A percentile compares a stretch with the other conserved stretches of the same genome.
Conservation (phyloP, 2,797 vertebrate genomes). For the Bufotes viridis region DNA sequence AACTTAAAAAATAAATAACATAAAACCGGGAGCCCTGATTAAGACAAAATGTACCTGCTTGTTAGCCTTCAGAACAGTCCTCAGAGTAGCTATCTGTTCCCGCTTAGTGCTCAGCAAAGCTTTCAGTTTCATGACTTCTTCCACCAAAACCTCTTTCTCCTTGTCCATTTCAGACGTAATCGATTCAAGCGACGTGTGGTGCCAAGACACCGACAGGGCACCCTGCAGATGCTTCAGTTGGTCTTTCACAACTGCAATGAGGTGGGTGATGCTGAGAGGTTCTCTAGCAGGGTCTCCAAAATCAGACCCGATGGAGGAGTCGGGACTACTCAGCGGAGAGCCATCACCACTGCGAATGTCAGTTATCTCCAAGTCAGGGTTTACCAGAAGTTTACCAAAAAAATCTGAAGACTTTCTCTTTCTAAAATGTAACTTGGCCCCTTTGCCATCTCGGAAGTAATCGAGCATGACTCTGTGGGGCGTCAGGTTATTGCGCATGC, state of each 20-base stretch:
- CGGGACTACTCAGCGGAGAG: slow-evolving; percentile 72
- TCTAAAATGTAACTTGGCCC: slow-evolving; percentile 67
- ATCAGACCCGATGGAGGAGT: slow-evolving; percentile 72
- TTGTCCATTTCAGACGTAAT: slow-evolving; percentile 75
- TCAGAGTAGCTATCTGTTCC: slow-evolving; percentile 87
- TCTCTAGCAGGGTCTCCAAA: slow-evolving; percentile 77
- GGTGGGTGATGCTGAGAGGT: slow-evolving; percentile 79
- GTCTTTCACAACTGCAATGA: slow-evolving; percentile 82
- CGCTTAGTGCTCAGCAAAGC: slow-evolving; percentile 89
- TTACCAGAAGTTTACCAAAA: slow-evolving; percentile 72
- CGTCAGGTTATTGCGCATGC: slow-evolving; percentile 83
- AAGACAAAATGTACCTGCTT: slow-evolving; percentile 79
- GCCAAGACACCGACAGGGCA: slow-evolving; percentile 80
- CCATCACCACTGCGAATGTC: slow-evolving; percentile 73
- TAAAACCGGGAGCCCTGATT: slow-evolving; percentile 50
- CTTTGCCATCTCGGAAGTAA: slow-evolving; percentile 78
- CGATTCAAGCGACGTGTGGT: slow-evolving; percentile 77
- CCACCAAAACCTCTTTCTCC: slow-evolving; percentile 81
- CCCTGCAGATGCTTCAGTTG: slow-evolving; percentile 87
- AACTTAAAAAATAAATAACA: slow-evolving; percentile 54
- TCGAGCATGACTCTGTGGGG: slow-evolving; percentile 85
- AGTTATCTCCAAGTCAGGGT: slow-evolving; percentile 69
- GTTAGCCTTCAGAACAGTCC: slow-evolving; percentile 88
- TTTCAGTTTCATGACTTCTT: slow-evolving; percentile 86
- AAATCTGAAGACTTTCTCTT: slow-evolving; percentile 76